Percentiles rank a stretch among this genome's conserved stretches.
These are phyloP conservation scores for Pangasianodon gigas DNA, from an alignment of 2,113 vertebrate species.

Conservation along the genomic window DNA sequence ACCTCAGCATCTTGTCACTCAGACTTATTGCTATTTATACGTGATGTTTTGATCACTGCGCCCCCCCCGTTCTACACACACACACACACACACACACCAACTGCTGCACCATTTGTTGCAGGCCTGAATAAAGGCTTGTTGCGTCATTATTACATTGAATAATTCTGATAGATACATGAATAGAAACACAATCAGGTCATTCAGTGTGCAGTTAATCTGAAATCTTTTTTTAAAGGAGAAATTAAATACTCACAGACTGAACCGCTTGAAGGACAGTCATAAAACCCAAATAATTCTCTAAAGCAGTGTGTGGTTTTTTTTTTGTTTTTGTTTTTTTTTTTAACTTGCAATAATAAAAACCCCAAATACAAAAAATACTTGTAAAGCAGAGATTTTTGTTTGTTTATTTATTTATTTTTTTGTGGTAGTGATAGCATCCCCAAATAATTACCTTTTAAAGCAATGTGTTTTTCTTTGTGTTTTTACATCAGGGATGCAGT, in stretches of 20 bases:
- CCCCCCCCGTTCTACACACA: not conserved
- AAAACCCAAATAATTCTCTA: not conserved
- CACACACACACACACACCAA: not conserved
- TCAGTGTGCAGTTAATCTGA: not conserved
- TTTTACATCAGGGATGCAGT: no score
- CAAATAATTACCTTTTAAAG: no score
- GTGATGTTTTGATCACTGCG: not conserved
- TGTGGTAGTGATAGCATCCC: no score
- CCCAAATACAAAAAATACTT: no score
- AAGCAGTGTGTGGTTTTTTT: no score
- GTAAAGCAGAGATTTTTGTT: no score
- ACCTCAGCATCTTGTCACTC: not conserved
- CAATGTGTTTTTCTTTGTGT: no score
- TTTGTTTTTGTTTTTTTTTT: no score
- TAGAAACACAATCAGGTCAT: not conserved
- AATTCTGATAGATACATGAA: not conserved
- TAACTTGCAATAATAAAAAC: no score
- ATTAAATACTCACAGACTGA: not conserved
- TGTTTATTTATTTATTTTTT: no score
- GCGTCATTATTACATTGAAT: not conserved
- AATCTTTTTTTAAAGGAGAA: not conserved
- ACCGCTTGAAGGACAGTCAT: not conserved
- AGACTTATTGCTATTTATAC: not conserved
- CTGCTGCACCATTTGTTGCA: constrained; percentile 9
- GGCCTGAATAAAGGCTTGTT: not conserved